Base-by-base conservation (phyloP, 37 sponge, comb jelly and placozoan genomes). In the Agelas oroides region DNA sequence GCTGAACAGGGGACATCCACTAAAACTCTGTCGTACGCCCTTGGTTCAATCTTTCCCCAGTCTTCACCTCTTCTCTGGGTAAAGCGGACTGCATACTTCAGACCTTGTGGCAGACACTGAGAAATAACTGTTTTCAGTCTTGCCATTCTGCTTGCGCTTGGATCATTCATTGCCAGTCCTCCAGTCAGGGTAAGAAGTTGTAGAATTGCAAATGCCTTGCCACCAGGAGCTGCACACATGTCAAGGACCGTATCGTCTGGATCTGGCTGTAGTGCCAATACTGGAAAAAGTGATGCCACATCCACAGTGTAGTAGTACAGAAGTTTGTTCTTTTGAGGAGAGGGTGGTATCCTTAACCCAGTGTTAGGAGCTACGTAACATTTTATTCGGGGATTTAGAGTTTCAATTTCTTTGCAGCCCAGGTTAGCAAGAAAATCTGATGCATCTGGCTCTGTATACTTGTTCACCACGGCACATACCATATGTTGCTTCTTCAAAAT, bases 161-260 rank as follows among this genome's bases (percentile, higher is more conserved):
- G 28, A 30, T 80, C 80, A 54, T 80, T 80, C 15, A 80, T 56
- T 13, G 80, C 80, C 23, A 80, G 37, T 1, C 34, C 70, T 12
- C 80, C 80, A 18, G 24, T n/a, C 24, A 24, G 21, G 1, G 25
- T 5, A 1, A 80, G 25, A 17, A 60, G 25, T 55, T 80, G 80
- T 20, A 80, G 27, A 11, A 80, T 30, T 27, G 70, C 80, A 67
- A 84, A 67, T 0, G 77, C 54, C 77, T 84, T 84, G 24, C 85
- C 85, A 38, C 85, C 85, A 11, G 85, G 85, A 1, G 85, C 85
- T 40, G 85, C 85, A 76, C 85, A 84, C 85, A 84, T 65, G 38
- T 84, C 85, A 24, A 84, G 77, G 1, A 84, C 53, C 19, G 28
- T 63, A n/a, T 65, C 25, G 41, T 62, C 37, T 57, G 66, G 69